These are phyloP conservation scores for Pheosia gnoma DNA, from an alignment of 2,888 invertebrate species.

Conservation along the genomic window DNA sequence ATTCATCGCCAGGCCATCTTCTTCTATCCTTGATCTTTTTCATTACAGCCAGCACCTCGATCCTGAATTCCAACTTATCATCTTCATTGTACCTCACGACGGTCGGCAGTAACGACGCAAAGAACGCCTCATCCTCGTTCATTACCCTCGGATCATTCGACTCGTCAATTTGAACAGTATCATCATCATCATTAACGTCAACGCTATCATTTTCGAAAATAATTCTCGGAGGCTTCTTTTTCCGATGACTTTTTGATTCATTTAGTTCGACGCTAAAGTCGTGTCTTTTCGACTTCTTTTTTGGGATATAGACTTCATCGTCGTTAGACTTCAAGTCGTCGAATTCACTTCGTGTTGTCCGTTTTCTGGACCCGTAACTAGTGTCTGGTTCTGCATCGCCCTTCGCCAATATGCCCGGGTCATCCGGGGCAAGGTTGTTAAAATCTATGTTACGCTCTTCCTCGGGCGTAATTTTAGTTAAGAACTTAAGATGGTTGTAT, in stretches of 20 bases:
- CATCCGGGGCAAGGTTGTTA: constrained; percentile 16
- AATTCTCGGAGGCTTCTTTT: constrained; percentile 20
- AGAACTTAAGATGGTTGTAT: constrained; percentile 65
- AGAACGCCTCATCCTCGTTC: constrained; percentile 80
- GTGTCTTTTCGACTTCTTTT: constrained; percentile 43
- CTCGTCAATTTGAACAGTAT: constrained; percentile 59
- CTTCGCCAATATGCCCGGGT: constrained; percentile 36
- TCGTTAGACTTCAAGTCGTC: constrained; percentile 17
- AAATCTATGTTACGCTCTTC: constrained; percentile 30
- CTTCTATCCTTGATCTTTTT: constrained; percentile 66
- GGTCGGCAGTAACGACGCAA: constrained; percentile 72
- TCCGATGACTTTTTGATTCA: constrained; percentile 14
- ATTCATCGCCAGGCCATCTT: constrained; percentile 44
- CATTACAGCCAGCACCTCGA: constrained; percentile 72
- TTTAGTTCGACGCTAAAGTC: constrained; percentile 17
- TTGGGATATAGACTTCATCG: constrained; percentile 22
- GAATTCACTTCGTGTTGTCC: constrained; percentile 13
- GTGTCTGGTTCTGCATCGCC: constrained; percentile 33
- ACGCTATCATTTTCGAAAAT: constrained; percentile 10
- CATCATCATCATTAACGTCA: constrained; percentile 39
- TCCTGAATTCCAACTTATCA: constrained; percentile 72
- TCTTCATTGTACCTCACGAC: constrained; percentile 73
- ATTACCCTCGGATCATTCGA: constrained; percentile 65
- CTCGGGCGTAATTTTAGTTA: constrained; percentile 51
- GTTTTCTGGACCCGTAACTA: constrained; percentile 17